Evolutionary conservation across 1,140 invertebrate species (phyloP).

Genomic region (Anoplolepis gracilipes): DNA sequence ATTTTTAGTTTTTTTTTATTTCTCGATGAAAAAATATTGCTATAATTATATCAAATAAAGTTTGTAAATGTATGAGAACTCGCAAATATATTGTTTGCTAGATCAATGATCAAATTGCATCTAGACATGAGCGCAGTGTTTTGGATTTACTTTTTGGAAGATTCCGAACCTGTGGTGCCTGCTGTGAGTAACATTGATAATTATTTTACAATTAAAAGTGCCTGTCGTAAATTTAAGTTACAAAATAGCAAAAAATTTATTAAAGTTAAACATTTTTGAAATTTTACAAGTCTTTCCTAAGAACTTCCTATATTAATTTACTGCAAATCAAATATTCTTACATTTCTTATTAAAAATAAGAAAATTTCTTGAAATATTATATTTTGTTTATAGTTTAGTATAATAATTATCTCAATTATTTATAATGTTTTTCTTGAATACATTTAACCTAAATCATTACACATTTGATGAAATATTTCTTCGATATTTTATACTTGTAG

Average conservation of each 20-base stretch:
- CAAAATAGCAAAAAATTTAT: neutral
- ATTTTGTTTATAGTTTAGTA: neutral
- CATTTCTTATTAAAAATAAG: neutral
- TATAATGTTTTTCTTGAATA: neutral
- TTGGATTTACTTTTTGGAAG: slow-evolving; percentile 78
- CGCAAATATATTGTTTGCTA: slow-evolving; percentile 17
- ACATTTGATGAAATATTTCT: slow-evolving; percentile 19
- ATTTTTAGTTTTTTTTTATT: neutral
- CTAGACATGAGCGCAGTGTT: slow-evolving; percentile 74
- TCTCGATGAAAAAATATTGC: neutral
- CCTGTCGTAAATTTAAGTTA: neutral
- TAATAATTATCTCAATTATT: neutral
- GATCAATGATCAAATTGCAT: slow-evolving; percentile 10
- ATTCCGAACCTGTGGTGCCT: slow-evolving; percentile 78
- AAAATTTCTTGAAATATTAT: no score
- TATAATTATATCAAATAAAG: neutral
- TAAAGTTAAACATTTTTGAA: neutral
- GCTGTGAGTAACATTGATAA: slow-evolving; percentile 76
- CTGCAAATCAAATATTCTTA: neutral
- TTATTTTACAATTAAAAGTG: neutral
- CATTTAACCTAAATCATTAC: neutral
- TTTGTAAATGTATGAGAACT: neutral
- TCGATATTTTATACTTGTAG: slow-evolving; percentile 69
- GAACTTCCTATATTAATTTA: no score
- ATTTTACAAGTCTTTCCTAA: no score